Evolutionary conservation across 2,113 vertebrate species (phyloP).

Genomic region (Galemys pyrenaicus): DNA sequence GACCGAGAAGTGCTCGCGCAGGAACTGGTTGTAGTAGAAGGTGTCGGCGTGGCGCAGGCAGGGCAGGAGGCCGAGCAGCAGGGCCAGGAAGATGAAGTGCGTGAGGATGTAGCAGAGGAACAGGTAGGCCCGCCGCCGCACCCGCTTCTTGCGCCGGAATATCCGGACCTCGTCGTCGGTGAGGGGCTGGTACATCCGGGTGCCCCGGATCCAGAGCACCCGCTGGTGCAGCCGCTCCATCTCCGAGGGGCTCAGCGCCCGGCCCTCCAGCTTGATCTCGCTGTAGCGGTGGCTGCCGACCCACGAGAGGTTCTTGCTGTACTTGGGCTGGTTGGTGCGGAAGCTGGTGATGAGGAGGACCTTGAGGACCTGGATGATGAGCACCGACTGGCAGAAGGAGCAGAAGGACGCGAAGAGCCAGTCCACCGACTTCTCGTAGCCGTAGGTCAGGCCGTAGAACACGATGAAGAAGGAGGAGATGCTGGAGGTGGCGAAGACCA

Average conservation of each 20-base stretch:
- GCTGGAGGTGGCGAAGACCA: conserved; percentile 59
- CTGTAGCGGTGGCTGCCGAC: background rate
- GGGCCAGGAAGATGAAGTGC: conserved; percentile 76
- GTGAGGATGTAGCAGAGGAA: conserved; percentile 43
- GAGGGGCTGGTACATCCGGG: conserved; percentile 75
- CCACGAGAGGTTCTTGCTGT: conserved; percentile 77
- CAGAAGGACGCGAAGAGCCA: conserved; percentile 82
- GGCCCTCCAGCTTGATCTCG: conserved; percentile 35
- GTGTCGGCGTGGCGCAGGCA: background rate
- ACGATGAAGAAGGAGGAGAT: conserved; percentile 81
- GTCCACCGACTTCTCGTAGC: conserved; percentile 78
- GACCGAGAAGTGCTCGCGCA: conserved; percentile 64
- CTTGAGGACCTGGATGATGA: conserved; percentile 78
- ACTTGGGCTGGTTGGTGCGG: conserved; percentile 48
- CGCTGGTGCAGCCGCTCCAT: background rate
- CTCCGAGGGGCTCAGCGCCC: background rate
- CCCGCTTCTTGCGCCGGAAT: conserved; percentile 58
- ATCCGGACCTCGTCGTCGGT: conserved; percentile 67
- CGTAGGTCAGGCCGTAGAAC: conserved; percentile 83
- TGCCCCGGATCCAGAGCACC: background rate
- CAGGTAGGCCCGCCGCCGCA: conserved; percentile 58
- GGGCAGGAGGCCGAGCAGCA: conserved; percentile 61
- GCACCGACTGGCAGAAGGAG: conserved; percentile 76
- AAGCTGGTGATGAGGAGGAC: conserved; percentile 26
- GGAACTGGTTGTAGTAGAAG: conserved; percentile 77